These are phyloP conservation scores for Charanyca ferruginea DNA, from an alignment of 2,888 invertebrate species.

Conservation along the genomic window DNA sequence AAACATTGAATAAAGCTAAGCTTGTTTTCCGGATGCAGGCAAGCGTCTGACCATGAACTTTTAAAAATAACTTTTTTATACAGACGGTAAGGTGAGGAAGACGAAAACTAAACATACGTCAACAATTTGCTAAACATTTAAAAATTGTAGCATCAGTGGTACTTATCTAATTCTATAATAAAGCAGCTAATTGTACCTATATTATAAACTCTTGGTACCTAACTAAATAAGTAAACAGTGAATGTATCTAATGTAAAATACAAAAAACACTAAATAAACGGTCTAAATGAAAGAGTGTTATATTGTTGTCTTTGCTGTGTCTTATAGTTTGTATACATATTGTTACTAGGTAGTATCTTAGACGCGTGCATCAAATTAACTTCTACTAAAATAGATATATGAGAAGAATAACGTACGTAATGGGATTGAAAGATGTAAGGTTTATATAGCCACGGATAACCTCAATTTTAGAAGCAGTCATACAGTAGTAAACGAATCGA, in stretches of 20 bases:
- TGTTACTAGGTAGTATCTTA: neutral
- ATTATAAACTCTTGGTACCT: neutral
- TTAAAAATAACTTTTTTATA: constrained; percentile 51
- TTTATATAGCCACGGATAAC: too few species aligned
- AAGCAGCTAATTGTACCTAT: too few species aligned
- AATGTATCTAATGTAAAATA: neutral
- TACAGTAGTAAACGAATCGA: too few species aligned
- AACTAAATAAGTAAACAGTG: neutral
- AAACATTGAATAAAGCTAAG: constrained; percentile 18
- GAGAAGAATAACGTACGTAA: neutral
- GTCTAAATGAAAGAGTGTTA: neutral
- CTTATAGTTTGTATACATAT: too few species aligned
- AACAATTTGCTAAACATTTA: constrained; percentile 49
- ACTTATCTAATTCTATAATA: neutral
- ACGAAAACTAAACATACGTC: constrained; percentile 45
- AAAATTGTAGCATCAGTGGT: neutral
- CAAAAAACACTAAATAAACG: neutral
- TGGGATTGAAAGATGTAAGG: neutral
- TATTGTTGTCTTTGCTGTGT: too few species aligned
- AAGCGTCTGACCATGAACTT: constrained; percentile 59
- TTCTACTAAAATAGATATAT: neutral
- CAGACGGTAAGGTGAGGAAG: constrained; percentile 36
- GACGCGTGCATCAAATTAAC: neutral
- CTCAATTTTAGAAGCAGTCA: too few species aligned
- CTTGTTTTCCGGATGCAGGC: constrained; percentile 39